Evolutionary conservation across 2,888 invertebrate species (phyloP).

Genomic region (Coelopa pilipes): DNA sequence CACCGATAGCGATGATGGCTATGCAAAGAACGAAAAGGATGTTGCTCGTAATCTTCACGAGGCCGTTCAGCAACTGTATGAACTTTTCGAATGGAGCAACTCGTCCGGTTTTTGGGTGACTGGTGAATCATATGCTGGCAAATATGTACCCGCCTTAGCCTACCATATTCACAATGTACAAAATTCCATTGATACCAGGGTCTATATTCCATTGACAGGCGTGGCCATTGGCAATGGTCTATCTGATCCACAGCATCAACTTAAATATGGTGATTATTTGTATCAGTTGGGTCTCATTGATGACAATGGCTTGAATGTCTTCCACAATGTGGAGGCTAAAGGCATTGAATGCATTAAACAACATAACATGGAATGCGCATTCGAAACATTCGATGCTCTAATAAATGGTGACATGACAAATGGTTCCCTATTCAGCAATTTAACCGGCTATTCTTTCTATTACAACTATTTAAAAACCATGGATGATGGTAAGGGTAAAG

Average conservation of each 20-base stretch:
- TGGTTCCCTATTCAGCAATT: conserved; percentile 76
- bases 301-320: conserved; percentile 69
- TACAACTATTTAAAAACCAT: conserved; percentile 70
- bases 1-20: conserved; percentile 80
- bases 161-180: conserved; percentile 72
- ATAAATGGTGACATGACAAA: conserved; percentile 70
- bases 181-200: conserved; percentile 56
- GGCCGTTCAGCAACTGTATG: conserved; percentile 84
- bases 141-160: conserved; percentile 78
- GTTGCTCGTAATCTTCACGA: conserved; percentile 84
- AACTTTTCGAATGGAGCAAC: conserved; percentile 81
- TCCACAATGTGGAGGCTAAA: conserved; percentile 71
- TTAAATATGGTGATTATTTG: conserved; percentile 81
- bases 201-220: conserved; percentile 65
- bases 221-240: conserved; percentile 81
- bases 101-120: conserved; percentile 84
- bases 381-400: conserved; percentile 76
- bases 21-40: conserved; percentile 80
- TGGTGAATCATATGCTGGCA: conserved; percentile 91
- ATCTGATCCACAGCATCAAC: conserved; percentile 81
- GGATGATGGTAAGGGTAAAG: conserved; percentile 73
- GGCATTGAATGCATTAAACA: conserved; percentile 71
- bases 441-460: conserved; percentile 61
- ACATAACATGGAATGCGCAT: conserved; percentile 76
- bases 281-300: conserved; percentile 79